Conservation (phyloP, 1,140 invertebrate species). For the Trichonephila clavipes region DNA sequence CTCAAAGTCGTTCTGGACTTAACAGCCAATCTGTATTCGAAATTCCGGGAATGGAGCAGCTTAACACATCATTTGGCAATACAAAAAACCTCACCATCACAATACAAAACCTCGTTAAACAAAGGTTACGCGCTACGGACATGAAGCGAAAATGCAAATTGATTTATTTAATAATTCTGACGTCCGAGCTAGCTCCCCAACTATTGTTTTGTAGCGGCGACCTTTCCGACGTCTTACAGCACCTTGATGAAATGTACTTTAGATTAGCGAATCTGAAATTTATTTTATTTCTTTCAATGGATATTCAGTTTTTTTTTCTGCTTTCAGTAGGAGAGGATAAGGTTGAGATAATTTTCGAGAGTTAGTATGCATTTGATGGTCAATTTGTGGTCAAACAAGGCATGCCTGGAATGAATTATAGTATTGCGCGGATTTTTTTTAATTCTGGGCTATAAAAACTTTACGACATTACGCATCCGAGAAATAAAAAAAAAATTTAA, state of each 20-base stretch:
- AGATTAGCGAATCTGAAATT: background rate
- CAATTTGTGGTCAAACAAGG: background rate
- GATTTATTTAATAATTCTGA: background rate
- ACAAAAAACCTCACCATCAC: background rate
- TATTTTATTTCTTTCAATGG: background rate
- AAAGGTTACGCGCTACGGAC: background rate
- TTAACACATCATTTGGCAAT: conserved; percentile 9
- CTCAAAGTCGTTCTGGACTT: background rate
- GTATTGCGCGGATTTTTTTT: background rate
- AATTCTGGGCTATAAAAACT: background rate
- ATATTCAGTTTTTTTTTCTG: background rate
- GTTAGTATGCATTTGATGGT: background rate
- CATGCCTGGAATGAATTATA: too few relatives aligned
- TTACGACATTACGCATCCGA: background rate
- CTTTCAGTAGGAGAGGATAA: background rate
- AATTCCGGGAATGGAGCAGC: background rate
- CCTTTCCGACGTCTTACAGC: background rate
- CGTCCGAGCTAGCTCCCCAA: background rate
- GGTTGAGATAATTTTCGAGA: too few relatives aligned
- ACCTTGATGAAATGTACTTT: conserved; percentile 2
- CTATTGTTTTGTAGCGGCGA: background rate
- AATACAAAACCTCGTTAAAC: background rate
- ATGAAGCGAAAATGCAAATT: background rate
- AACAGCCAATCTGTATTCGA: background rate
- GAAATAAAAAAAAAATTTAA: background rate